phyloP scores from a whole-genome alignment of 2,888 invertebrate genomes.

The Aquatica leii region DNA sequence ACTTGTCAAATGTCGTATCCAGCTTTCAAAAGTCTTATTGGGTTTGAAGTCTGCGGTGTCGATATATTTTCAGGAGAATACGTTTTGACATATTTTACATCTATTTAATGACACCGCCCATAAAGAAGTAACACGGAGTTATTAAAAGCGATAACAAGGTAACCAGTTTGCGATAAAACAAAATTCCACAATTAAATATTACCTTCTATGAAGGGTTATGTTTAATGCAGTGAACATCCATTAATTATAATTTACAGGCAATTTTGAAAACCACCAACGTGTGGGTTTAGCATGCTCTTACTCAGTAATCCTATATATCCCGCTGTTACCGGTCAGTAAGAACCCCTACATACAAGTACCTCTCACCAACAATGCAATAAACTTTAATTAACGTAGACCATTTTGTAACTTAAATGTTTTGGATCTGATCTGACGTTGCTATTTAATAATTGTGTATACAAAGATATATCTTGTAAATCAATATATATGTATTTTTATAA shows the following conservation, averaged over 20 bases:
- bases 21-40: constrained; percentile 36
- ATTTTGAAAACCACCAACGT: constrained; percentile 32
- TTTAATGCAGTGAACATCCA: constrained; percentile 33
- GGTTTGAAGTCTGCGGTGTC: constrained; percentile 36
- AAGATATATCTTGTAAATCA: too few relatives aligned
- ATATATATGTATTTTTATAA: too few relatives aligned
- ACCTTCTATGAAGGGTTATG: constrained; percentile 22
- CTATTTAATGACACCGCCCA: constrained; percentile 23
- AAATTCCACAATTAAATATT: constrained; percentile 29
- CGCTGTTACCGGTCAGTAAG: constrained; percentile 30
- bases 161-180: constrained; percentile 14
- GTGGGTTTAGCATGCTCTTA: constrained; percentile 35
- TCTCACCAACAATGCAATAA: constrained; percentile 24
- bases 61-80: constrained; percentile 36
- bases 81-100: constrained; percentile 35
- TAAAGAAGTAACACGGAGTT: not conserved
- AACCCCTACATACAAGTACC: constrained; percentile 30
- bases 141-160: constrained; percentile 14
- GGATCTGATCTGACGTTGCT: constrained; percentile 10
- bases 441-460: too few relatives aligned
- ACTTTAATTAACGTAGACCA: constrained; percentile 30
- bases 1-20: constrained; percentile 43
- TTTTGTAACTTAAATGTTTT: constrained; percentile 17
- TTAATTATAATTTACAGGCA: constrained; percentile 37
- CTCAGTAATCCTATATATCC: constrained; percentile 32